Percentiles rank a stretch among this genome's conserved stretches.
phyloP scores from a whole-genome alignment of 2,113 vertebrate genomes.

The Ammodytes dubius region DNA sequence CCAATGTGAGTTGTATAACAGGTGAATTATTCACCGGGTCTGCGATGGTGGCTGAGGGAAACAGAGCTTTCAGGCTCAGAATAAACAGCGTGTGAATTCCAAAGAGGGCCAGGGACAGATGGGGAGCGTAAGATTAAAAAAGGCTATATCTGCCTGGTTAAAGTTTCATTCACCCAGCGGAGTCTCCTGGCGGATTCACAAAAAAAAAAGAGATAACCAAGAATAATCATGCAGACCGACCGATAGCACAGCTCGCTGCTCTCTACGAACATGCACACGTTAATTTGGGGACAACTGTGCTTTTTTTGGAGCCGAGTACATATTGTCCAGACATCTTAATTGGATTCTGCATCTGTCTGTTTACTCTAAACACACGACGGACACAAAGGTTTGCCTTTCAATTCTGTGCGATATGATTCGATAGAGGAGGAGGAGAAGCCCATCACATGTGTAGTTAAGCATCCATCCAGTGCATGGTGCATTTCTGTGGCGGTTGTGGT shows the following conservation, averaged over 20 bases:
- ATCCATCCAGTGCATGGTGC: conserved; percentile 15
- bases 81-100: conserved; percentile 71
- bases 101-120: conserved; percentile 54
- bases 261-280: conserved; percentile 11
- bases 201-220: conserved; percentile 30
- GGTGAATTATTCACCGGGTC: conserved; percentile 81
- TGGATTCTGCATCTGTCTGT: neutral
- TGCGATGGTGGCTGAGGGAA: conserved; percentile 55
- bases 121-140: conserved; percentile 71
- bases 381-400: neutral
- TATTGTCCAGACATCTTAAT: neutral
- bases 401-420: neutral
- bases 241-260: conserved; percentile 1
- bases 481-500: conserved; percentile 38
- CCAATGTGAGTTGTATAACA: conserved; percentile 59
- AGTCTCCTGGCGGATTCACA: conserved; percentile 41
- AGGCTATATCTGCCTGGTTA: conserved; percentile 65
- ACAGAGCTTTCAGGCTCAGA: conserved; percentile 68
- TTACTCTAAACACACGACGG: neutral
- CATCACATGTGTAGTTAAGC: conserved; percentile 45
- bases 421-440: conserved; percentile 5
- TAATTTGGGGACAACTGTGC: neutral
- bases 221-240: neutral
- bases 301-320: conserved; percentile 13
- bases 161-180: conserved; percentile 71